A percentile compares a stretch with the other conserved stretches of the same genome.
Conservation (phyloP, 2,888 invertebrate genomes). For the Acrocyrtus sp. region DNA sequence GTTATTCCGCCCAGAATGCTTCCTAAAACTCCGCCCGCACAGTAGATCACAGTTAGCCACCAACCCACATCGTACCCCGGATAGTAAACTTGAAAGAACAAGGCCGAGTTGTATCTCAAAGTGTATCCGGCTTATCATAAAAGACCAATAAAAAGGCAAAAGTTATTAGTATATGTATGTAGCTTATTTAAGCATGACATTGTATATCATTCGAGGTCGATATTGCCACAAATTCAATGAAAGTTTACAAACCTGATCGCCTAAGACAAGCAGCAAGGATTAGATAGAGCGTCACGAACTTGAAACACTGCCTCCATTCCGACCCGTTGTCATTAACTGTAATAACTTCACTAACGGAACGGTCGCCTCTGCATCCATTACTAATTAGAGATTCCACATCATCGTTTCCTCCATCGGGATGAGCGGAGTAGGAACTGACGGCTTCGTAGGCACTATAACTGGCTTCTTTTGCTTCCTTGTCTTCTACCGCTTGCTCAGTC, state of each 20-base stretch:
- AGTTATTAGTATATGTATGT: too few species aligned
- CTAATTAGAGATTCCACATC: conserved; percentile 64
- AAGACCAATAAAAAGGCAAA: background rate
- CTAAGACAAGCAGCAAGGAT: conserved; percentile 89
- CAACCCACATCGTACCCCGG: conserved; percentile 85
- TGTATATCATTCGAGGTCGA: too few species aligned
- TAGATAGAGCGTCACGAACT: conserved; percentile 81
- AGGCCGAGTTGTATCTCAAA: conserved; percentile 90
- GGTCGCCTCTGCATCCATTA: conserved; percentile 42
- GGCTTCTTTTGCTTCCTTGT: conserved; percentile 28
- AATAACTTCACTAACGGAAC: background rate
- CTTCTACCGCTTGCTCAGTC: conserved; percentile 16
- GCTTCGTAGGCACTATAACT: conserved; percentile 48
- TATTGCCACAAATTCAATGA: too few species aligned
- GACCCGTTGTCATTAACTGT: conserved; percentile 66
- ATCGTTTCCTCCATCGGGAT: conserved; percentile 26
- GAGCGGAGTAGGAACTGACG: conserved; percentile 32
- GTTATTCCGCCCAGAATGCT: conserved; percentile 76
- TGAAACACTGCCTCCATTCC: conserved; percentile 80
- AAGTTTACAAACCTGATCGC: conserved; percentile 75
- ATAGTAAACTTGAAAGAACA: conserved; percentile 88
- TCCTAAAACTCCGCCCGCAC: conserved; percentile 81
- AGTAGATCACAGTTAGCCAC: conserved; percentile 88
- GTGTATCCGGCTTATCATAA: conserved; percentile 85
- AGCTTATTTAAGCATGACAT: too few species aligned